phyloP scores from a whole-genome alignment of 1,140 invertebrate species.

The Drosophila arizonae region DNA sequence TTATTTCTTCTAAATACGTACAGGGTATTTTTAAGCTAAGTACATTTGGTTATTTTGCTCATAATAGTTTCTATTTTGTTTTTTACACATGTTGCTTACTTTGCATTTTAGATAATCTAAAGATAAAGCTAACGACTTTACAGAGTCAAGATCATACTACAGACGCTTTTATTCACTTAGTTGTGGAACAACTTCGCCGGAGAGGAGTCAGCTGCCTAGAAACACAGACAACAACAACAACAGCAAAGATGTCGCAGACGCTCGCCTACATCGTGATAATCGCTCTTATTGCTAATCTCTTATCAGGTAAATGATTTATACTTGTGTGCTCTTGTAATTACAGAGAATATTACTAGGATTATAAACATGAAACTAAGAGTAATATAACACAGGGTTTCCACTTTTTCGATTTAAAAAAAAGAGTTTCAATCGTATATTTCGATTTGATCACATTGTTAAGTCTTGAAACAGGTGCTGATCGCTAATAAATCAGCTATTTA shows the following conservation, averaged over 20 bases:
- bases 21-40: neutral
- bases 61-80: neutral
- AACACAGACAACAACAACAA: neutral
- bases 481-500: neutral
- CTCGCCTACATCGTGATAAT: slow-evolving; percentile 63
- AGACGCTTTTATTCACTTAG: neutral
- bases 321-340: neutral
- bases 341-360: neutral
- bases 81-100: neutral
- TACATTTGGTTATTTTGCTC: neutral
- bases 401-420: neutral
- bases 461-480: neutral
- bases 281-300: slow-evolving; percentile 60
- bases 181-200: neutral
- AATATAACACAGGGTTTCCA: neutral
- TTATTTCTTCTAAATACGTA: neutral
- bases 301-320: slow-evolving; percentile 62
- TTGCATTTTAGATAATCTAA: slow-evolving; percentile 11
- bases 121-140: slow-evolving; percentile 4
- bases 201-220: neutral
- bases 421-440: neutral
- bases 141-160: slow-evolving; percentile 11
- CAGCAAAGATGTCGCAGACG: slow-evolving; percentile 49
- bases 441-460: too few species aligned
- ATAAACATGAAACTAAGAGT: neutral